phyloP scores from a whole-genome alignment of 2,888 invertebrate species.

The Nebria brevicollis region DNA sequence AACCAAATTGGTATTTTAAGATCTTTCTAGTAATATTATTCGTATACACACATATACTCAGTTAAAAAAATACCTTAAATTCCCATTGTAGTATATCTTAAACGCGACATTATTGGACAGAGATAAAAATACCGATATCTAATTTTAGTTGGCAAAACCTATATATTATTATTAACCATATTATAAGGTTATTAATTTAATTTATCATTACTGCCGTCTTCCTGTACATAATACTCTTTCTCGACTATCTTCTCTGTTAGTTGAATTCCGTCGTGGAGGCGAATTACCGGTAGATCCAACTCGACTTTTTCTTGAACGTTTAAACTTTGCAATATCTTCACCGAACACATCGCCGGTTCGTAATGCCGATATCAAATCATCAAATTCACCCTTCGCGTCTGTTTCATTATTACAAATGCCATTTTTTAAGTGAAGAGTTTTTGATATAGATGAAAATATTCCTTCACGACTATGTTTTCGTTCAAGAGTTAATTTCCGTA shows the following conservation, averaged over 20 bases:
- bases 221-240: constrained; percentile 67
- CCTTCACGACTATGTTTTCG: constrained; percentile 84
- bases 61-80: too few relatives aligned
- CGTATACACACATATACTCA: too few relatives aligned
- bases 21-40: too few relatives aligned
- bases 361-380: constrained; percentile 93
- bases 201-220: constrained; percentile 58
- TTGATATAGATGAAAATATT: constrained; percentile 78
- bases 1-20: too few relatives aligned
- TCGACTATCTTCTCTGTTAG: constrained; percentile 75
- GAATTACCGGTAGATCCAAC: constrained; percentile 69
- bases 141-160: not conserved
- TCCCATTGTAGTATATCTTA: too few relatives aligned
- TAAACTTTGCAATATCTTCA: constrained; percentile 94
- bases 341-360: constrained; percentile 96
- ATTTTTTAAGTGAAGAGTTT: constrained; percentile 76
- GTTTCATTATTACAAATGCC: constrained; percentile 66
- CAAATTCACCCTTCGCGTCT: constrained; percentile 88
- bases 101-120: too few relatives aligned
- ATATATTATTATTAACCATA: not conserved
- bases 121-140: not conserved
- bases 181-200: not conserved
- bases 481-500: constrained; percentile 88
- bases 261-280: constrained; percentile 70
- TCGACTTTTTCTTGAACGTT: constrained; percentile 76